Conservation (phyloP, 2,113 vertebrate genomes). For the Rhinolophus sinicus region DNA sequence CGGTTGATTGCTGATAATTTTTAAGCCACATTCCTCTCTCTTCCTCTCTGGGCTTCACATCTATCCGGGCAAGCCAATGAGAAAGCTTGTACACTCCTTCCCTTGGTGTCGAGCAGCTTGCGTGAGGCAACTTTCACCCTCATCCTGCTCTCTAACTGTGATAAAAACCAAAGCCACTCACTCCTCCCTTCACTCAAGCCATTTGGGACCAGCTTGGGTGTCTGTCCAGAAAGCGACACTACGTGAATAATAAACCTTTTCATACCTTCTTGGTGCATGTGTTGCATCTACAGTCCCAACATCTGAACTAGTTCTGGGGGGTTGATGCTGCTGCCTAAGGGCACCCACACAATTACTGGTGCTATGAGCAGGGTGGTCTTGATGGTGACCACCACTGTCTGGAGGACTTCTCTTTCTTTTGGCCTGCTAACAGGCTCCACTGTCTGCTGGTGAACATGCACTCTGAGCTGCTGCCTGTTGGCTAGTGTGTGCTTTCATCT, state of each 20-base stretch:
- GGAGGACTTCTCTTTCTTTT: not conserved
- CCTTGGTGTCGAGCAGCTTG: not conserved
- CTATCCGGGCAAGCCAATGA: not conserved
- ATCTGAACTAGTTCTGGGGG: not conserved
- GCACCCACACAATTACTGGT: not conserved
- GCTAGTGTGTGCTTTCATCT: not conserved
- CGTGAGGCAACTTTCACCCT: not conserved
- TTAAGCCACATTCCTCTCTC: not conserved
- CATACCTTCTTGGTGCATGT: fast-evolving
- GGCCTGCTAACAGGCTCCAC: not conserved
- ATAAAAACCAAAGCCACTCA: not conserved
- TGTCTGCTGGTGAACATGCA: not conserved
- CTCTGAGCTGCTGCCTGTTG: not conserved
- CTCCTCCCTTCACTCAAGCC: not conserved
- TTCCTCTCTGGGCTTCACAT: not conserved
- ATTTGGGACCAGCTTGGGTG: not conserved
- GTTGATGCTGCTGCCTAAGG: not conserved
- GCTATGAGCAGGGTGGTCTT: not conserved
- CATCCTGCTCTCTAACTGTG: not conserved
- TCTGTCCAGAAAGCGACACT: not conserved
- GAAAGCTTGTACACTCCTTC: not conserved
- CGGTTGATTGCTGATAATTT: not conserved
- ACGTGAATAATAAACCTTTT: not conserved
- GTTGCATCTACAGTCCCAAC: not conserved
- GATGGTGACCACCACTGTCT: no score